Evolutionary conservation across 2,888 invertebrate species (phyloP), one percentile per base, ranked within the genome.

Genomic region (Holacanthella duospinosa): DNA sequence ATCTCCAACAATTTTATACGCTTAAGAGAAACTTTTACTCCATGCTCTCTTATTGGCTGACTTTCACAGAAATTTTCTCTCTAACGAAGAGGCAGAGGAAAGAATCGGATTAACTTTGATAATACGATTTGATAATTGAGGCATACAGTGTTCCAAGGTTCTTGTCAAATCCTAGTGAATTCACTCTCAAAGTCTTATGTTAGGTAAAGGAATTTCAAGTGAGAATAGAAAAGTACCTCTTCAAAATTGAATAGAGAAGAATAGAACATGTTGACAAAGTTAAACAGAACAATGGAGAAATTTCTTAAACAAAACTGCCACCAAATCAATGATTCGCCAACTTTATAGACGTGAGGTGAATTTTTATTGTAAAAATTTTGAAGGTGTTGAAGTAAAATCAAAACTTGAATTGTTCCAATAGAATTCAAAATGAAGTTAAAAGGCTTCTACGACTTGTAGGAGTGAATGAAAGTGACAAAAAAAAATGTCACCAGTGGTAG

Each of bases 61-160:
- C 48, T 48, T 48, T 21, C 48, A n/a, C n/a, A n/a, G n/a, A n/a
- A n/a, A n/a, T n/a, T 48, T 21, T 21, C 48, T 48, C 48, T 21
- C 36, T 48, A 48, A 48, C 48, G 48, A 48, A 48, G 48, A 9
- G 48, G 48, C 12, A 21, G 48, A 48, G 21, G 48, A 21, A 48
- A 48, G 21, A 21, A 4, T 48, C 4, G 48, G n/a, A 48, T 48
- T 21, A 48, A 21, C 6, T 48, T 48, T 48, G 48, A n/a, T 48
- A 48, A 48, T 48, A 48, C 48, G 48, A 48, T 48, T 48, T 48
- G n/a, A 48, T 48, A 9, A 48, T 48, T 48, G 16, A 48, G n/a
- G n/a, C 21, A 21, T 48, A 9, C 12, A n/a, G 19, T 48, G 19
- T 48, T 48, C 48, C 48, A 21, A 4, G 21, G 21, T 48, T n/a